These are phyloP conservation scores for Nipponia nippon DNA, from an alignment of 2,113 vertebrate genomes.

Conservation along the genomic window DNA sequence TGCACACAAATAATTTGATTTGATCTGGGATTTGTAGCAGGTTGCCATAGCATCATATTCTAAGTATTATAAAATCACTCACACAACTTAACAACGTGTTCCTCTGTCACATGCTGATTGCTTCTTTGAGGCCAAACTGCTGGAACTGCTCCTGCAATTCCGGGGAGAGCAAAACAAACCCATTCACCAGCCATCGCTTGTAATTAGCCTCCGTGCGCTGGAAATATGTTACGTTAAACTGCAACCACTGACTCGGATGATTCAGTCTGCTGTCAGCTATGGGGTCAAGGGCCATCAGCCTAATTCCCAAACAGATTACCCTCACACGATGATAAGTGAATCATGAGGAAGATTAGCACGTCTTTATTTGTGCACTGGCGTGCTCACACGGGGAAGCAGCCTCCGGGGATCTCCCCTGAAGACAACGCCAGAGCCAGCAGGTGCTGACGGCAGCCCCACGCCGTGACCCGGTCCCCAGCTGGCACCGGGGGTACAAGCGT, in stretches of 20 bases:
- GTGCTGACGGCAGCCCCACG: fast-evolving
- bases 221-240: background rate
- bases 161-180: constrained; percentile 12
- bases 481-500: fast-evolving
- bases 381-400: fast-evolving
- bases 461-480: fast-evolving
- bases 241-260: background rate
- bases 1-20: constrained; percentile 41
- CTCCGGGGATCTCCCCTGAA: background rate
- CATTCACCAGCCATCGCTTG: background rate
- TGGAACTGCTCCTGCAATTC: constrained; percentile 5
- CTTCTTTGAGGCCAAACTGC: constrained; percentile 23
- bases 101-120: constrained; percentile 28
- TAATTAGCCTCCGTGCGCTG: background rate
- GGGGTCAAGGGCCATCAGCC: background rate
- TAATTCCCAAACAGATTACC: background rate
- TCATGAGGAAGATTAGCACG: background rate
- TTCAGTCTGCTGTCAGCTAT: background rate
- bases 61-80: constrained; percentile 41
- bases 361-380: fast-evolving
- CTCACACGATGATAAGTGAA: background rate
- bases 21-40: constrained; percentile 53
- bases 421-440: fast-evolving
- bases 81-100: constrained; percentile 41
- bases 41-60: constrained; percentile 60